phyloP scores from a whole-genome alignment of 2,797 vertebrate species.

The Somateria mollissima region DNA sequence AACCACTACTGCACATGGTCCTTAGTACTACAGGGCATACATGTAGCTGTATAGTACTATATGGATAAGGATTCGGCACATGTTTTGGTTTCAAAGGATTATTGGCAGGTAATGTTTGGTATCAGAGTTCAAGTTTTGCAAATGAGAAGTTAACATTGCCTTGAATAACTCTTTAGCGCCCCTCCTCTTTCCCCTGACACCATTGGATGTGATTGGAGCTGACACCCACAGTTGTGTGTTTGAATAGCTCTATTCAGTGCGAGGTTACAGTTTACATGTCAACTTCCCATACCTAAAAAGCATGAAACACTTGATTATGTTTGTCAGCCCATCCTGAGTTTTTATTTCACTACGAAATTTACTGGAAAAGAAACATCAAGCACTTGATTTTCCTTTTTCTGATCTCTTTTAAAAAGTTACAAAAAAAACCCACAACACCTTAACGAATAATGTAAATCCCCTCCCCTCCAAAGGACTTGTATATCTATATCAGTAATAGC shows the following conservation, averaged over 20 bases:
- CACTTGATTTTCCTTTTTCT: not conserved
- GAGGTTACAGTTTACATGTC: constrained; percentile 47
- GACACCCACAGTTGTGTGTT: constrained; percentile 48
- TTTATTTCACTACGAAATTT: constrained; percentile 47
- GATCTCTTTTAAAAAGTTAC: not conserved
- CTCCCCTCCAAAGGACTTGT: not conserved
- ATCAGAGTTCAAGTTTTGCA: not conserved
- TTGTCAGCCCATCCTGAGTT: constrained; percentile 58
- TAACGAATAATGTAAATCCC: not conserved
- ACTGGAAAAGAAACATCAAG: constrained; percentile 32
- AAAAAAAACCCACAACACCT: not conserved
- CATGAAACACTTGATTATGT: constrained; percentile 34
- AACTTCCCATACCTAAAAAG: constrained; percentile 13
- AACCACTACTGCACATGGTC: not conserved
- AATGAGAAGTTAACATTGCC: constrained; percentile 6
- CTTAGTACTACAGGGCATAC: not conserved
- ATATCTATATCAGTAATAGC: not conserved
- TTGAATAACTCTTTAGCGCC: constrained; percentile 14
- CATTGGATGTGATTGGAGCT: constrained; percentile 32
- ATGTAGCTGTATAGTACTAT: not conserved
- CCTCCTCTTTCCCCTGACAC: not conserved
- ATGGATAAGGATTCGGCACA: not conserved
- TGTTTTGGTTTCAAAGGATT: not conserved
- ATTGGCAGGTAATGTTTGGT: not conserved
- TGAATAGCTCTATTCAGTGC: constrained; percentile 37